A percentile compares a stretch with the other conserved stretches of the same genome.
Conservation (phyloP, 2,888 invertebrate species). For the Ommatoiulus sabulosus region DNA sequence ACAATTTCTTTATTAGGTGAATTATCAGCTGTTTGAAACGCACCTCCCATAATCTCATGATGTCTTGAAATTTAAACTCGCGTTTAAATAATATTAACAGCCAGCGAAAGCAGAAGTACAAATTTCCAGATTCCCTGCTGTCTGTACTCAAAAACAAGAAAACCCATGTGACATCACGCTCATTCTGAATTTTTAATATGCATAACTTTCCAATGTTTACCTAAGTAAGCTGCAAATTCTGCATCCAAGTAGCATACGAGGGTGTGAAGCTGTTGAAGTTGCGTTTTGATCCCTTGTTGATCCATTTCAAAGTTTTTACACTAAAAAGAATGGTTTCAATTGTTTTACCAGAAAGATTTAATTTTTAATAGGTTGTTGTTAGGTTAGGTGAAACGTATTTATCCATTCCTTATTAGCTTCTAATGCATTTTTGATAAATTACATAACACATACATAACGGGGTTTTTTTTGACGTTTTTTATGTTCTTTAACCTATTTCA, state of each 20-base stretch:
- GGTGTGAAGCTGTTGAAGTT: slow-evolving; percentile 85
- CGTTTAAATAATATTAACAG: slow-evolving; percentile 94
- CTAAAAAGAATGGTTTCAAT: slow-evolving; percentile 68
- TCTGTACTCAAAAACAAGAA: slow-evolving; percentile 67
- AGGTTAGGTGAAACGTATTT: no score
- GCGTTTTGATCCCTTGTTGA: slow-evolving; percentile 95
- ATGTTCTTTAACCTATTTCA: no score
- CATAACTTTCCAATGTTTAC: slow-evolving; percentile 61
- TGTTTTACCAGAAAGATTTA: neutral
- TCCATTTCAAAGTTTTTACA: slow-evolving; percentile 95
- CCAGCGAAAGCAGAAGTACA: slow-evolving; percentile 99
- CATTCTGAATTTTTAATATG: slow-evolving; percentile 62
- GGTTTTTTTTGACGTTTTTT: no score
- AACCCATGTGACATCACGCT: neutral
- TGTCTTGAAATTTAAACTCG: slow-evolving; percentile 88
- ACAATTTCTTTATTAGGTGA: neutral
- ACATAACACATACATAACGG: no score
- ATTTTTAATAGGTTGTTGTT: no score
- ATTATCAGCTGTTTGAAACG: slow-evolving; percentile 58
- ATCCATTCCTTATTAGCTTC: no score
- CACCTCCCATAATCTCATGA: slow-evolving; percentile 95
- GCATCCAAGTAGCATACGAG: slow-evolving; percentile 86
- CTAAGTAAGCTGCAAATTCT: slow-evolving; percentile 84
- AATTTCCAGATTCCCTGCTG: slow-evolving; percentile 89
- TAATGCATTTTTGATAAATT: no score